Percentiles rank a stretch among this genome's conserved stretches.
Evolutionary conservation across 2,888 invertebrate species (phyloP).

Genomic region (Heliconius hortense): DNA sequence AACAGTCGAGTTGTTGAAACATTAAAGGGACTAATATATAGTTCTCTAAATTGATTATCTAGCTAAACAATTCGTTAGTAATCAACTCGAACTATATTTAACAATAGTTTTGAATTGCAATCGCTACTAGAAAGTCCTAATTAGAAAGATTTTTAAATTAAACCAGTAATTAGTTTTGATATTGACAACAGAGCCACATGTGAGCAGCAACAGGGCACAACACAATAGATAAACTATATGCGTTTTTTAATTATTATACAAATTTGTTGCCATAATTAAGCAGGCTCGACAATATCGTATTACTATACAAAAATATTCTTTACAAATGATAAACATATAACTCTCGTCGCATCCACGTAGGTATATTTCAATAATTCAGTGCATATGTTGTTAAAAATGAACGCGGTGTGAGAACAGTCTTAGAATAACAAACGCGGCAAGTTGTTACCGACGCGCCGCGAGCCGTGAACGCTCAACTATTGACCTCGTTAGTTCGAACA

Average conservation of each 20-base stretch:
- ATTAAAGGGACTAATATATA: conserved; percentile 10
- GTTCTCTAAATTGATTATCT: conserved; percentile 10
- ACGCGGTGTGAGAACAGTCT: conserved; percentile 38
- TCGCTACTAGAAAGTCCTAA: conserved; percentile 18
- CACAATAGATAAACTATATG: conserved; percentile 12
- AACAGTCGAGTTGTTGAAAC: background rate
- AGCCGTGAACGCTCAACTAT: conserved; percentile 66
- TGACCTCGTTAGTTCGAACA: conserved; percentile 80
- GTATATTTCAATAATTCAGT: conserved; percentile 21
- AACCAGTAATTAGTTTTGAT: conserved; percentile 16
- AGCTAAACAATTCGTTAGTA: background rate
- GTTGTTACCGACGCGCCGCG: conserved; percentile 60
- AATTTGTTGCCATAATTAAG: conserved; percentile 15
- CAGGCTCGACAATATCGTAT: conserved; percentile 14
- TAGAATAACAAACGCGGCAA: conserved; percentile 51
- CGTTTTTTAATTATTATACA: conserved; percentile 14
- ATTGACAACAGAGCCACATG: conserved; percentile 15
- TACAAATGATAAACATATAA: conserved; percentile 5
- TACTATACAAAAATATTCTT: conserved; percentile 10
- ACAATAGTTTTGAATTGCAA: conserved; percentile 15
- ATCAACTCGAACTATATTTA: conserved; percentile 14
- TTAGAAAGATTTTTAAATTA: conserved; percentile 17
- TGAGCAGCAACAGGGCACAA: conserved; percentile 1
- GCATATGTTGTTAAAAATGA: conserved; percentile 29
- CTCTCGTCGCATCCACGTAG: conserved; percentile 8